Evolutionary conservation across 2,113 vertebrate species (phyloP), one percentile per base, ranked within the genome.

Genomic region (Calyptomena viridis): DNA sequence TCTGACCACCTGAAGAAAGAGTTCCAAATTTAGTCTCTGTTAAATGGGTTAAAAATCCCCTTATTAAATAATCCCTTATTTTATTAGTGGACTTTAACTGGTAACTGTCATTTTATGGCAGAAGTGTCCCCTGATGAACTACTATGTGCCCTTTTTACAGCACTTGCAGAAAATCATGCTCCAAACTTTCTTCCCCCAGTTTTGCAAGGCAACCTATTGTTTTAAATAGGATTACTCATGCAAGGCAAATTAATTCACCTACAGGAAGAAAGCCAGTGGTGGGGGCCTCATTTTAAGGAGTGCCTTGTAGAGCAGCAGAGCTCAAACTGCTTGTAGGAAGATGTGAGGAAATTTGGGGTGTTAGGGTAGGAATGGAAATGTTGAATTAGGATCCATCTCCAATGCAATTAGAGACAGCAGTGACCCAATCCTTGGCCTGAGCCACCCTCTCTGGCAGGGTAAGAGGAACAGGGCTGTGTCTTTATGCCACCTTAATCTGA

Each of bases 21-120:
- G 9, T 46, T 96, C 79, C 83, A 94, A 75, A 90, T 81, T 71
- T 78, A 89, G 77, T 44, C 44, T 35, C 62, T 46, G 60, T 62
- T 92, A 95, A 96, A 89, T 93, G 68, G 63, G n/a, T 94, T 96
- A 39, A 84, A 94, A 96, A 75, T 78, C 14, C 40, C 46, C 16
- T 78, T 90, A 96, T 96, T 89, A n/a, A 82, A 94, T 96, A 96
- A 92, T 74, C 53, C 53, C 90, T 90, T 90, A 91, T 95, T 93
- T 89, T 93, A 84, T 97, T 96, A 90, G 59, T 93, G 90, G 53
- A n/a, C 76, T 75, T 76, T 92, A 79, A n/a, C 95, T 8, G 16
- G 83, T 94, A 96, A 89, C 90, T 60, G 24, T 86, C 62, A 27
- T 89, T 90, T 93, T 87, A 68, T 76, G 87, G 86, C 90, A 72